Percentiles rank a stretch among this genome's conserved stretches.
These are phyloP conservation scores for Drosophila kuntzei DNA, from an alignment of 2,888 invertebrate species.

Conservation along the genomic window DNA sequence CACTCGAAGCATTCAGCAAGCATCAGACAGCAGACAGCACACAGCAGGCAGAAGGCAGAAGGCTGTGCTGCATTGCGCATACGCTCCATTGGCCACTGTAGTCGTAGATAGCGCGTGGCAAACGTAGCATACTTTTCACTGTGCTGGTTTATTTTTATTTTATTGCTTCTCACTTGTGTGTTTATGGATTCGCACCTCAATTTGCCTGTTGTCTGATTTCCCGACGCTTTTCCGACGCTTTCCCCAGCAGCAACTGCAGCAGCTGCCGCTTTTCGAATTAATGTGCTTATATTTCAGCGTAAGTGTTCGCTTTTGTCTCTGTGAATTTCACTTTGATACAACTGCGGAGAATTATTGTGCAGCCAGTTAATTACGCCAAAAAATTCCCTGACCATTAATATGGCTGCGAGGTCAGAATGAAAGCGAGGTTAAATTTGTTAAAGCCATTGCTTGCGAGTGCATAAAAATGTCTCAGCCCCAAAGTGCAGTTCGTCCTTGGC, in stretches of 20 bases:
- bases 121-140: conserved; percentile 43
- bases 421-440: conserved; percentile 67
- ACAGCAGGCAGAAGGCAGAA: conserved; percentile 1
- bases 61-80: conserved; percentile 70
- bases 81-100: conserved; percentile 58
- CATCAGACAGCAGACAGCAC: neutral
- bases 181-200: conserved; percentile 82
- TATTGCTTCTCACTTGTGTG: conserved; percentile 80
- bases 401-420: conserved; percentile 39
- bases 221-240: conserved; percentile 1
- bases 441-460: conserved; percentile 70
- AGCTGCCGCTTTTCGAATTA: conserved; percentile 64
- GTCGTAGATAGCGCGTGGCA: conserved; percentile 22
- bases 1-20: conserved; percentile 4
- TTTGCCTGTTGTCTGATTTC: conserved; percentile 75
- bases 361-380: conserved; percentile 55
- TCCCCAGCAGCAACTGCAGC: neutral
- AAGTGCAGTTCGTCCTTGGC: conserved; percentile 48
- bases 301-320: conserved; percentile 76
- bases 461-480: conserved; percentile 41
- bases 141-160: conserved; percentile 68
- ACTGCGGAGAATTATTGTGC: conserved; percentile 34
- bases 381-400: conserved; percentile 66
- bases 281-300: conserved; percentile 84
- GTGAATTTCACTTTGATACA: conserved; percentile 61